Base-by-base conservation (phyloP, 2,797 vertebrate species). In the Buceros bicornis region DNA sequence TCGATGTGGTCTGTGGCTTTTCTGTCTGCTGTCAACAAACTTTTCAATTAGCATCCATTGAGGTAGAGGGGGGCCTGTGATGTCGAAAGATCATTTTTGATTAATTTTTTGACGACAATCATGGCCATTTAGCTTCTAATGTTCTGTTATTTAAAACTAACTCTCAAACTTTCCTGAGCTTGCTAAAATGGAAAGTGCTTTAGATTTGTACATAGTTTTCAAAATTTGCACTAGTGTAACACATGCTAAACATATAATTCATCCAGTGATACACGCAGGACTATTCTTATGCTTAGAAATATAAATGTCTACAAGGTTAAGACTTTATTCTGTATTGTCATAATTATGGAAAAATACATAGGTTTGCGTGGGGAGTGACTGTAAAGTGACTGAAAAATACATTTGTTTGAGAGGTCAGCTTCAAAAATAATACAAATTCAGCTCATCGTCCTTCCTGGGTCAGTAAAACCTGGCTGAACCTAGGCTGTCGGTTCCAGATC, bases 1-100 rank as follows among this genome's bases (percentile, higher is more conserved):
- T 47, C 0, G 0, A 40, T 57, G 47, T 1, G 2, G 26, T 47
- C 51, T 26, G 21, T 45, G 45, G 16, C 18, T 51, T 88, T 87
- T 74, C 28, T 67, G 18, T 37, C 18, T 4, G 13, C 57, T 82
- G 31, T 48, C 77, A 93, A 81, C 11, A 69, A 79, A 10, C 6
- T 77, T 90, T 93, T 86, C 61, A 89, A 14, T 22, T 47, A 77
- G 8, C 2, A 1, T 40, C 26, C 71, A 0, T 33, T 51, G 37
- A 62, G 26, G 37, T 61, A 24, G 37, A 65, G 35, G 20, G 35
- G 42, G 21, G 17, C 12, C 47, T 71, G 11, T 86, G 56, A 42
- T 65, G 31, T n/a, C 1, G 5, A 72, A 45, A 66, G n/a, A 77
- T 26, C 60, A 18, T 20, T 79, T 93, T 45, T 67, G 0, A 48